Base-by-base conservation (phyloP, 2,113 vertebrate genomes). In the Pristiophorus japonicus region DNA sequence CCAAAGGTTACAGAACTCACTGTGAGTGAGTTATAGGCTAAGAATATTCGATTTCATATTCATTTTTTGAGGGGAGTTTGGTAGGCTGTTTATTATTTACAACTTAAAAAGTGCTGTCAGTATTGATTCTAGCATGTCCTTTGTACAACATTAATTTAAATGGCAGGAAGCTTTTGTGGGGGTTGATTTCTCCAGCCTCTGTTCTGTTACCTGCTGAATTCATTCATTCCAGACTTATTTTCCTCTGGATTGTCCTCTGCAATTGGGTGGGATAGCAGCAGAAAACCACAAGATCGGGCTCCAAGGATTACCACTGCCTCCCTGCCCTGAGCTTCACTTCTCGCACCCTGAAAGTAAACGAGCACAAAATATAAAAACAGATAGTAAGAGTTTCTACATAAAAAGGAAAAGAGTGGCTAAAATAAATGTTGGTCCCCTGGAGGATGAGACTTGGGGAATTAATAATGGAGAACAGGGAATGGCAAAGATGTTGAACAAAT, bases 71-170 rank as follows among this genome's bases (percentile, higher is more conserved):
- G 27, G 59, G 88, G 88, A 20, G 18, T 90, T 51, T 34, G 51
- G 22, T 90, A n/a, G 55, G 51, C 2, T 92, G 18, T 63, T 92
- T 92, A 63, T 63, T 63, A 63, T 38, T 59, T 88, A n/a, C 34
- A 92, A 16, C 59, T 92, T 62, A 38, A 63, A 92, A 63, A 62
- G 34, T 92, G 59, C 16, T 63, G 88, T 63, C 59, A 92, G 20
- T 92, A 38, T 92, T 92, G 38, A 51, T 55, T 63, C 34, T 22
- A n/a, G 62, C 88, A 62, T 63, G 88, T 7, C 14, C 62, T 4
- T 42, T 38, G n/a, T 81, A n/a, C 78, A 92, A 8, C 88, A 92
- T 92, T 38, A 63, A 14, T 92, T 92, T 63, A 63, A 92, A 92
- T 18, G 14, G n/a, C 16, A 92, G 88, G 59, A 63, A 63, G 8